phyloP scores from a whole-genome alignment of 2,888 invertebrate genomes.

The Anthrax anthrax region DNA sequence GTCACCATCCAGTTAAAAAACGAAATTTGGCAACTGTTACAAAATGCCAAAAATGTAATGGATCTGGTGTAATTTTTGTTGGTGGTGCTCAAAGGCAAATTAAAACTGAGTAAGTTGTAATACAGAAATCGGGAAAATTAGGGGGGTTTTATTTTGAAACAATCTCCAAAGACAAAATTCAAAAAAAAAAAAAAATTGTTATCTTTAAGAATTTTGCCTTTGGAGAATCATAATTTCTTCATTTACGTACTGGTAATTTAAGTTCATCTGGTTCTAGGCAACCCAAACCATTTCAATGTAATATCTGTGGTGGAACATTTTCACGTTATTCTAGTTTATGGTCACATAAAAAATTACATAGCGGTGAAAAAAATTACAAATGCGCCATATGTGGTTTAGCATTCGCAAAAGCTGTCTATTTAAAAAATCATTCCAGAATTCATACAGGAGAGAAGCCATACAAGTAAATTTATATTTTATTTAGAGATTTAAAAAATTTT shows the following conservation, averaged over 20 bases:
- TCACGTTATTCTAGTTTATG: conserved; percentile 75
- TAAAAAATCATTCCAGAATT: conserved; percentile 77
- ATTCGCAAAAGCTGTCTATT: conserved; percentile 79
- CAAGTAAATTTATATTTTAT: conserved; percentile 39
- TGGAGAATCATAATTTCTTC: no score
- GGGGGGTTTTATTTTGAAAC: no score
- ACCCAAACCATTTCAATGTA: conserved; percentile 79
- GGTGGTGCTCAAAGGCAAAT: conserved; percentile 20
- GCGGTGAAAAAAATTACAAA: conserved; percentile 70
- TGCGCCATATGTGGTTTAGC: conserved; percentile 77
- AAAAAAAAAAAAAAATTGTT: no score
- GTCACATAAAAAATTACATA: conserved; percentile 79
- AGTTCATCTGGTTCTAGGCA: no score
- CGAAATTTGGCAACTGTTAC: conserved; percentile 70
- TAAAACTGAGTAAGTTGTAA: conserved; percentile 31
- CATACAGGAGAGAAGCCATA: conserved; percentile 78
- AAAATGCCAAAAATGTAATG: conserved; percentile 80
- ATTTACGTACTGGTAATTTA: no score
- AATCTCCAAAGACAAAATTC: no score
- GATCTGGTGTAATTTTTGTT: conserved; percentile 59
- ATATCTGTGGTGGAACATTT: conserved; percentile 71
- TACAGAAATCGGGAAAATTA: no score
- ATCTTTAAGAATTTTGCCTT: no score
- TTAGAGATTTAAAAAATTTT: no score
- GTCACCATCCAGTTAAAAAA: conserved; percentile 68